Evolutionary conservation across 1,140 invertebrate genomes (phyloP).

Genomic region (Drosophila bipectinata): DNA sequence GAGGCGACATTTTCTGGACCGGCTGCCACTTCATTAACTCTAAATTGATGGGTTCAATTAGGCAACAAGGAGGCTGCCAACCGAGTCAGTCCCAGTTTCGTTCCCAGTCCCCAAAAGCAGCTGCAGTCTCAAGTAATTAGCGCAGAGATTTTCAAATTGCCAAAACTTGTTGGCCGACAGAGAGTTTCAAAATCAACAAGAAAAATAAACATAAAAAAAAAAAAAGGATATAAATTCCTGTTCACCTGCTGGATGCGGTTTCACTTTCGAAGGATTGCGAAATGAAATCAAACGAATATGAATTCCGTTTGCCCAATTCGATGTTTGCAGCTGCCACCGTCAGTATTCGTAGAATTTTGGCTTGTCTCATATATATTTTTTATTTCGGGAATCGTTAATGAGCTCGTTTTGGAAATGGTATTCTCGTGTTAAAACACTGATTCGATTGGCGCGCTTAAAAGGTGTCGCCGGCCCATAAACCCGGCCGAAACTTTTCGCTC

Average conservation of each 20-base stretch:
- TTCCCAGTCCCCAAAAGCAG: conserved; percentile 28
- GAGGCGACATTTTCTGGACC: conserved; percentile 65
- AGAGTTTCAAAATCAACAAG: conserved; percentile 7
- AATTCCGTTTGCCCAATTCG: conserved; percentile 52
- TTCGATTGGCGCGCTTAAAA: conserved; percentile 82
- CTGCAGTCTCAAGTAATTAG: conserved; percentile 71
- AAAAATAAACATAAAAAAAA: conserved; percentile 15
- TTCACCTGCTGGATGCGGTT: conserved; percentile 56
- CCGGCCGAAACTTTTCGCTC: conserved; percentile 25
- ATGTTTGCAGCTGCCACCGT: conserved; percentile 65
- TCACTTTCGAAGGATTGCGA: conserved; percentile 80
- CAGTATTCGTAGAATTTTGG: conserved; percentile 70
- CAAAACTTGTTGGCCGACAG: conserved; percentile 69
- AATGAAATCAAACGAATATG: conserved; percentile 82
- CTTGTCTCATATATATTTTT: conserved; percentile 43
- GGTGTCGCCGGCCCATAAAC: conserved; percentile 64
- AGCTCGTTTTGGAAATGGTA: conserved; percentile 78
- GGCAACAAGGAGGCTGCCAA: conserved; percentile 47
- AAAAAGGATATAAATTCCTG: conserved; percentile 16
- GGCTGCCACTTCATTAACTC: conserved; percentile 75
- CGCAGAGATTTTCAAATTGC: conserved; percentile 83
- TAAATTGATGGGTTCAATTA: conserved; percentile 83
- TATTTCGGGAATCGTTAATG: conserved; percentile 71
- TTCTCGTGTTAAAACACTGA: conserved; percentile 82
- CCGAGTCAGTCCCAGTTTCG: conserved; percentile 11